These are phyloP conservation scores for Thryonomys swinderianus DNA, from an alignment of 2,113 vertebrate species.

Conservation along the genomic window DNA sequence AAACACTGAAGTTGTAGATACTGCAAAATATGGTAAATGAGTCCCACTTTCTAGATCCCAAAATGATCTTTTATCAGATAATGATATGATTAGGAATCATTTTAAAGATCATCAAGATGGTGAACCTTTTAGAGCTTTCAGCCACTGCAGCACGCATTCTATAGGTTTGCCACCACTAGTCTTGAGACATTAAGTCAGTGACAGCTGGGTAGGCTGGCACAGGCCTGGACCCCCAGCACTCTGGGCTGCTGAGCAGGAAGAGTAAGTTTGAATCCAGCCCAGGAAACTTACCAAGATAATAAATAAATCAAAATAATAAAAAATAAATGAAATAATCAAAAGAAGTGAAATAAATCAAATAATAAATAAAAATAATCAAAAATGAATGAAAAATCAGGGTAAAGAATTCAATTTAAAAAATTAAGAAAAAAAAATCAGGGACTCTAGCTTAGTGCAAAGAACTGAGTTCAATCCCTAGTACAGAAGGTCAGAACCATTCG, in stretches of 20 bases:
- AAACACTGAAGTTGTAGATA: neutral
- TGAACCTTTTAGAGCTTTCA: neutral
- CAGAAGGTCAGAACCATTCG: neutral
- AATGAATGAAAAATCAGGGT: too few relatives aligned
- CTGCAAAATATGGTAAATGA: neutral
- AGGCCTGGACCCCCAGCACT: too few relatives aligned
- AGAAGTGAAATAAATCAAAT: too few relatives aligned
- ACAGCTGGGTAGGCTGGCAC: too few relatives aligned
- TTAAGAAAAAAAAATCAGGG: neutral
- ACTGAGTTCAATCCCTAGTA: neutral
- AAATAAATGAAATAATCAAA: too few relatives aligned
- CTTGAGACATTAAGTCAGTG: neutral
- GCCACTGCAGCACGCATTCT: neutral
- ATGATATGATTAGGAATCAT: neutral
- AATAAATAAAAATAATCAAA: too few relatives aligned
- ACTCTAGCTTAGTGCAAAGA: neutral
- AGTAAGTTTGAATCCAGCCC: too few relatives aligned
- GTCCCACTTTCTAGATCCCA: neutral
- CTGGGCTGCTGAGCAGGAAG: too few relatives aligned
- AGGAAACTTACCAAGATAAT: too few relatives aligned
- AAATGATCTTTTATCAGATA: slow-evolving; percentile 2
- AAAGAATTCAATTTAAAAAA: too few relatives aligned
- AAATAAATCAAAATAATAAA: too few relatives aligned
- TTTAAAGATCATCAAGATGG: neutral
- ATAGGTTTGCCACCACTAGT: neutral